Conservation (phyloP, 2,113 vertebrate species). For the Bos taurus region ARS-UCD2.0 NC_037352.1:37497001-37497500, state of each 20-base stretch:
- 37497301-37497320: background rate
- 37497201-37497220: background rate
- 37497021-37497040: background rate
- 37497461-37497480: background rate
- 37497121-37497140: too few species aligned
- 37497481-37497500: background rate
- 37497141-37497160: accelerated
- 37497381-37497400: background rate
- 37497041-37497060: background rate
- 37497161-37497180: background rate
- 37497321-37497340: background rate
- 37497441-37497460: background rate
- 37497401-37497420: background rate
- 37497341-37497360: accelerated
- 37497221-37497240: accelerated
- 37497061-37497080: background rate
- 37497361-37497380: background rate
- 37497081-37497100: background rate
- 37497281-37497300: background rate
- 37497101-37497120: background rate
- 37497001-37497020: background rate
- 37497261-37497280: accelerated
- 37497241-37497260: accelerated
- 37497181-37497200: background rate
- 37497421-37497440: background rate